Evolutionary conservation across 1,140 invertebrate genomes (phyloP), one percentile per base, ranked within the genome.

Genomic region (Rhopalosiphum maidis): DNA sequence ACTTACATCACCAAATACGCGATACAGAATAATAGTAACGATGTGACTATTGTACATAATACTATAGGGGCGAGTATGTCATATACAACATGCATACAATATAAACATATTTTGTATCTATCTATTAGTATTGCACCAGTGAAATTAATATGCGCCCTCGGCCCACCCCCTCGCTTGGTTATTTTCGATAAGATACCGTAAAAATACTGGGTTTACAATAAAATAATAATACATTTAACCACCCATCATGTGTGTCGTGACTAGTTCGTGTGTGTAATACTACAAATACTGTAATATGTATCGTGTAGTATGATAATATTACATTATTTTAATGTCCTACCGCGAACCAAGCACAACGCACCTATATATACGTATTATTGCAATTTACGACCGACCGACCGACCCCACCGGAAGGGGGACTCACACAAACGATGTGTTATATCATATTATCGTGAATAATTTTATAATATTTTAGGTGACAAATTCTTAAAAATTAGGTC

Each of bases 401-500:
- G 60, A 68, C 30, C n/a, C 11, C 7, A 46, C 85, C 22, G 85
- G 85, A 43, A 46, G 85, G 25, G 11, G 25, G 41, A 86, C 11
- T 25, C 22, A 25, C n/a, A 87, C 25, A 41, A 30, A 15, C 30
- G 37, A 41, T 9, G 82, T 22, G 11, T 46, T 30, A 30, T n/a
- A 30, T 87, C 18, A 68, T 68, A 68, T n/a, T n/a, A n/a, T 68
- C 60, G 60, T n/a, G 30, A n/a, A 68, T n/a, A 68, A 68, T 68
- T 68, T n/a, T 18, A 1, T n/a, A n/a, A 15, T 68, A 18, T 18
- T 68, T 68, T 68, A 68, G 23, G 25, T 22, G 77, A 83, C n/a
- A 87, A 87, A 87, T 48, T 30, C 43, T 87, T 87, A 87, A 43
- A 87, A 87, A 87, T 18, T 46, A 48, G 41, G 43, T 48, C 85